Conservation (phyloP, 2,797 vertebrate genomes). For the Acomys russatus region DNA sequence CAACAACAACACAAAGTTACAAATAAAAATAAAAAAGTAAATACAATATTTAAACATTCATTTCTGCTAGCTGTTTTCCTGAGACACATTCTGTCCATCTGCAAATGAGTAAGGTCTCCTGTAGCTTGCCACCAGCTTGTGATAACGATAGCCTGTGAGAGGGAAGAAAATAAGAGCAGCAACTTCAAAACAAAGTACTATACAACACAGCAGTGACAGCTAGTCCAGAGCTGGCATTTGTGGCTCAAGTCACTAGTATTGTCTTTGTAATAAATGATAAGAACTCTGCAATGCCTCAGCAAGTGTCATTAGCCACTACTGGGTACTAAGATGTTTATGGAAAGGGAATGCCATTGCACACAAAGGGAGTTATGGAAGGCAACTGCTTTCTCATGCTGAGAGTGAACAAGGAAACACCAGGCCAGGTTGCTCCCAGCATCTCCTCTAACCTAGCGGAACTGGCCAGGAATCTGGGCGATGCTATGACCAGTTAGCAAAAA, state of each 20-base stretch:
- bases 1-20: slow-evolving; percentile 58
- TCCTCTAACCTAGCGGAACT: neutral
- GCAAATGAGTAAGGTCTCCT: slow-evolving; percentile 47
- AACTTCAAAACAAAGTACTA: slow-evolving; percentile 2
- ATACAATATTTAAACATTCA: slow-evolving; percentile 75
- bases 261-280: neutral
- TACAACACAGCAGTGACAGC: neutral
- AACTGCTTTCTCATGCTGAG: neutral
- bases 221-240: neutral
- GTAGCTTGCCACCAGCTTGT: neutral
- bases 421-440: neutral
- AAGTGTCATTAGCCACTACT: neutral
- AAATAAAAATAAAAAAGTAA: slow-evolving; percentile 70
- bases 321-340: neutral
- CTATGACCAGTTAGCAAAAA: neutral
- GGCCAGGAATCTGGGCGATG: neutral
- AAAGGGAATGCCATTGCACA: neutral
- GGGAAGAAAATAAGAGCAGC: neutral
- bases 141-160: slow-evolving; percentile 27
- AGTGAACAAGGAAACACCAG: neutral
- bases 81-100: slow-evolving; percentile 72
- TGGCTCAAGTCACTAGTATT: neutral
- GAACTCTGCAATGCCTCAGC: neutral
- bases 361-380: neutral
- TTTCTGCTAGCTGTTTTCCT: slow-evolving; percentile 76